A percentile compares a stretch with the other conserved stretches of the same genome.
Evolutionary conservation across 2,113 vertebrate species (phyloP).

Genomic region (Cochlearius cochlearius): DNA sequence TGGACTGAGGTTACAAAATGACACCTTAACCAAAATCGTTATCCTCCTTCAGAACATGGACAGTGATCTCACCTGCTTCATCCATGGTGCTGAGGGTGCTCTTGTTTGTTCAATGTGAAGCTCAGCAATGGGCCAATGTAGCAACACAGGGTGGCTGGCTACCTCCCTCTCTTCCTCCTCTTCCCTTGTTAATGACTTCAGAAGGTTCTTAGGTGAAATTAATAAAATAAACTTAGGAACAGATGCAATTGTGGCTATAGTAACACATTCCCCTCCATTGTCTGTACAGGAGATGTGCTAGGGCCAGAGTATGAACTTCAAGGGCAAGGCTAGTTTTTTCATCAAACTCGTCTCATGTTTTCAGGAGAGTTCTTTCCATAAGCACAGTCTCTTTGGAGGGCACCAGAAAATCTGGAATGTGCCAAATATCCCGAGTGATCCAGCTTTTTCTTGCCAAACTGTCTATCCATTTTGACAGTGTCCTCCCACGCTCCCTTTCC

Average conservation of each 20-base stretch:
- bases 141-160: background rate
- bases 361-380: background rate
- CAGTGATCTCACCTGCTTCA: background rate
- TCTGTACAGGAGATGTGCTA: background rate
- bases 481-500: background rate
- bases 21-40: rapidly evolving
- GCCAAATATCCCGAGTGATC: background rate
- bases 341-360: background rate
- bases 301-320: background rate
- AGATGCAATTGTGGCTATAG: background rate
- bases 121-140: background rate
- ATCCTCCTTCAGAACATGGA: rapidly evolving
- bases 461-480: background rate
- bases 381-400: background rate
- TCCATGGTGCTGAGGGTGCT: background rate
- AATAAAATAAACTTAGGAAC: background rate
- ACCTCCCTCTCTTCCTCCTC: background rate
- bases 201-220: background rate
- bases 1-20: background rate
- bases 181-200: background rate
- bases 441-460: background rate
- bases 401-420: background rate
- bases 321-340: background rate
- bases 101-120: background rate
- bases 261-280: background rate